Percentiles rank a stretch among this genome's conserved stretches.
Conservation (phyloP, 2,888 invertebrate genomes). For the Apamea sordens region DNA sequence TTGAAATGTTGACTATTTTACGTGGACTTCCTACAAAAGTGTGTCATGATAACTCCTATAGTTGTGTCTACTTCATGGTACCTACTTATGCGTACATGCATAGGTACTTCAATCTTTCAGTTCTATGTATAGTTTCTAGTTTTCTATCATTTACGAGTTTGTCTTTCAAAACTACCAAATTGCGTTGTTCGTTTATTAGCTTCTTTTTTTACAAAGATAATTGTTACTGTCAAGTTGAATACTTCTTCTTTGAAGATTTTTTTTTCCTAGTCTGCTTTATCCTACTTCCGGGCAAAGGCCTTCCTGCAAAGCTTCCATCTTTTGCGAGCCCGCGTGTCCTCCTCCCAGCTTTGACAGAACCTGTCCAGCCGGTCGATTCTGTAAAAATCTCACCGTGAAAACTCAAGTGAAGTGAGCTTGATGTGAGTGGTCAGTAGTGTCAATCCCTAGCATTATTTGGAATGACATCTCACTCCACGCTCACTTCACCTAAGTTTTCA, state of each 20-base stretch:
- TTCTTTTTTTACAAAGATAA: background rate
- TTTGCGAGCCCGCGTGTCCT: background rate
- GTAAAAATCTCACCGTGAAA: too few species aligned
- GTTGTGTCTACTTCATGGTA: background rate
- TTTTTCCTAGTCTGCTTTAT: background rate
- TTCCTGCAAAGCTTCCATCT: background rate
- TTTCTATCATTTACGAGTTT: too few species aligned
- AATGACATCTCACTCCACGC: too few species aligned
- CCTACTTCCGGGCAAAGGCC: background rate
- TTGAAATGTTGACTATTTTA: conserved; percentile 18
- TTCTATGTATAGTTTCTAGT: background rate
- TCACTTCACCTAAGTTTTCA: too few species aligned
- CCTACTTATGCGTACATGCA: too few species aligned
- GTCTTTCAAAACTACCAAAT: background rate
- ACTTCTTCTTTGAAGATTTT: background rate
- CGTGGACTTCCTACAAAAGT: background rate
- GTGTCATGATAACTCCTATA: background rate
- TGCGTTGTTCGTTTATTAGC: background rate
- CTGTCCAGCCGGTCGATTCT: too few species aligned
- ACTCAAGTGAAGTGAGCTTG: too few species aligned
- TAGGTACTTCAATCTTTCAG: background rate
- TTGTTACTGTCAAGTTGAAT: background rate
- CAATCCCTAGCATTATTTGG: too few species aligned
- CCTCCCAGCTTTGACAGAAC: background rate
- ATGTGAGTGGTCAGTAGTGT: too few species aligned